Evolutionary conservation across 2,888 invertebrate species (phyloP).

Genomic region (Epinotia nisella): DNA sequence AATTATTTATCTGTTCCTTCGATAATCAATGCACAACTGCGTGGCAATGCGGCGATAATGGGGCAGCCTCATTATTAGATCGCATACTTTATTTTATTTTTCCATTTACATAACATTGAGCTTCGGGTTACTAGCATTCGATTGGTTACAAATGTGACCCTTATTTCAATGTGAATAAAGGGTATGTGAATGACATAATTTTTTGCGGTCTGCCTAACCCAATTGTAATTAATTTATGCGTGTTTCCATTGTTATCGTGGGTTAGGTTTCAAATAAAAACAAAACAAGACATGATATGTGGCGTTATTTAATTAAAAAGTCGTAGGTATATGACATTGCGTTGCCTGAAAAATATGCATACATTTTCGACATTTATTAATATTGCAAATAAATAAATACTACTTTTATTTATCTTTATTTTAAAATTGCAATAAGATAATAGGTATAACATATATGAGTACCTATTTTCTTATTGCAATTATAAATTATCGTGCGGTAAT

Average conservation of each 20-base stretch:
- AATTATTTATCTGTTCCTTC: background rate
- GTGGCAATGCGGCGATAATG: constrained; percentile 6
- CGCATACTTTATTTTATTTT: constrained; percentile 11
- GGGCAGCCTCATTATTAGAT: constrained; percentile 11
- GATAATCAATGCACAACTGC: background rate
- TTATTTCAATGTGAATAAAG: background rate
- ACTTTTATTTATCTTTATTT: no score
- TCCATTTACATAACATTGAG: constrained; percentile 7
- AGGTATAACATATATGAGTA: no score
- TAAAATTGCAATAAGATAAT: no score
- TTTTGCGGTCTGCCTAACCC: background rate
- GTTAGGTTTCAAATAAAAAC: background rate
- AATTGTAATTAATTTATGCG: background rate
- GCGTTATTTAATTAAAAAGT: background rate
- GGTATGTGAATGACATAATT: background rate
- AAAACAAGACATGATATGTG: background rate
- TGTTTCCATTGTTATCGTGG: background rate
- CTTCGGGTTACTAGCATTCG: constrained; percentile 16
- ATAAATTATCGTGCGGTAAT: no score
- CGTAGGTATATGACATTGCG: background rate
- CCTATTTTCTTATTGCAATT: no score
- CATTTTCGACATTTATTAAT: background rate
- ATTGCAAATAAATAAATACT: background rate
- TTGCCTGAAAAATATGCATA: background rate
- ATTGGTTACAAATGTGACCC: background rate